These are phyloP conservation scores for Pseudolaguvia tuberculata DNA, from an alignment of 2,113 vertebrate species.

Conservation along the genomic window DNA sequence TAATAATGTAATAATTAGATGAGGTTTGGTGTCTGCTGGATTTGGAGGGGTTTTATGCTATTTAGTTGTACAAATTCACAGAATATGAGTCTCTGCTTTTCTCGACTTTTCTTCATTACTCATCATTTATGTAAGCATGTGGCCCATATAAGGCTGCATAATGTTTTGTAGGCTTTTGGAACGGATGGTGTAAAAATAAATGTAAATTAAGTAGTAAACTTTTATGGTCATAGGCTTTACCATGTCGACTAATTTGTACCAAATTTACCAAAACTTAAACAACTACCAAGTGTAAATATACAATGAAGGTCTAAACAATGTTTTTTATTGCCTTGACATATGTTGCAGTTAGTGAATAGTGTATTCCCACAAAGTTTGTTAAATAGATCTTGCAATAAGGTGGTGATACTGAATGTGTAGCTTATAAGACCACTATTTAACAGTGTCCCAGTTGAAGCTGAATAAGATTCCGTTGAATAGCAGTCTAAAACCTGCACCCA, in stretches of 20 bases:
- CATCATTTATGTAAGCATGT: background rate
- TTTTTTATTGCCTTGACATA: background rate
- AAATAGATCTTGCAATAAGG: background rate
- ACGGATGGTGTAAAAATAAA: background rate
- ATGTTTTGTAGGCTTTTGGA: background rate
- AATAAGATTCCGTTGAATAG: constrained; percentile 7
- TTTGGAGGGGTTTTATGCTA: background rate
- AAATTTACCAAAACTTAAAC: too few relatives aligned
- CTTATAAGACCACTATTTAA: background rate
- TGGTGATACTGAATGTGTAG: background rate
- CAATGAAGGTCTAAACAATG: constrained; percentile 3
- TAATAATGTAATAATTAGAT: background rate
- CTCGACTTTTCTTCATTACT: background rate
- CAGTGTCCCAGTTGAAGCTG: constrained; percentile 1
- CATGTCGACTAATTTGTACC: background rate
- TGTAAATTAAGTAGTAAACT: background rate
- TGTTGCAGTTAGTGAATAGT: background rate
- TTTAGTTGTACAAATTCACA: background rate
- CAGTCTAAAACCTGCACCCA: constrained; percentile 28
- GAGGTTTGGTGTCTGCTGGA: background rate
- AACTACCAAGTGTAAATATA: background rate
- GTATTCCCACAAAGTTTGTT: background rate
- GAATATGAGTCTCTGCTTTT: constrained; percentile 10
- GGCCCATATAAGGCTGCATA: background rate
- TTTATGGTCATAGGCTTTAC: constrained; percentile 16